These are phyloP conservation scores for Leptinotarsa lineolata DNA, from an alignment of 1,140 invertebrate species.

Conservation along the genomic window DNA sequence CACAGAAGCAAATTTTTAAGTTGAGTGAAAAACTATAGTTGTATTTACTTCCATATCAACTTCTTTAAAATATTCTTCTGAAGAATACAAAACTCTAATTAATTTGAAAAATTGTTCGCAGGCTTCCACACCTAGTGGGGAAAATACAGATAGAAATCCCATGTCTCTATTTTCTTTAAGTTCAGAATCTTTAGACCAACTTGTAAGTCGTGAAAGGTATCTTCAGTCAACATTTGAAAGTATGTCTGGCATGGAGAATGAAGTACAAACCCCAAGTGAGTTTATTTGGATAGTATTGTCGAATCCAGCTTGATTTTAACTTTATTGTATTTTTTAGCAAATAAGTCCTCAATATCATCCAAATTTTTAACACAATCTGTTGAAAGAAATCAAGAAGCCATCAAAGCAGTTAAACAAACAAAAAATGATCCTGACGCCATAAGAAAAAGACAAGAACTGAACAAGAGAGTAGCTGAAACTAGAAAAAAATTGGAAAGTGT, in stretches of 20 bases:
- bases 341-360: constrained; percentile 51
- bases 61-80: no score
- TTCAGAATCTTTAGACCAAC: constrained; percentile 74
- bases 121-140: constrained; percentile 74
- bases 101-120: constrained; percentile 39
- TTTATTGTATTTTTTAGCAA: constrained; percentile 35
- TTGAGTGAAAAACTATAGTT: no score
- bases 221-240: constrained; percentile 80
- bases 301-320: constrained; percentile 8
- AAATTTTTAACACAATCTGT: constrained; percentile 54
- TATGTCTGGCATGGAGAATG: constrained; percentile 67
- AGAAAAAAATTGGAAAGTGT: constrained; percentile 87
- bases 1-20: no score
- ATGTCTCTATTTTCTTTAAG: constrained; percentile 69
- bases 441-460: constrained; percentile 80
- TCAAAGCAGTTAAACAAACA: constrained; percentile 62
- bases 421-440: constrained; percentile 67
- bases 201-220: constrained; percentile 71
- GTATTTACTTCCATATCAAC: no score
- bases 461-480: constrained; percentile 84
- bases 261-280: constrained; percentile 52
- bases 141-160: constrained; percentile 69
- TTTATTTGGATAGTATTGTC: background rate
- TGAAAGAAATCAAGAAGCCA: constrained; percentile 60
- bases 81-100: no score